A percentile compares a stretch with the other conserved stretches of the same genome.
Conservation (phyloP, 2,888 invertebrate genomes). For the Drosophila monieri region DNA sequence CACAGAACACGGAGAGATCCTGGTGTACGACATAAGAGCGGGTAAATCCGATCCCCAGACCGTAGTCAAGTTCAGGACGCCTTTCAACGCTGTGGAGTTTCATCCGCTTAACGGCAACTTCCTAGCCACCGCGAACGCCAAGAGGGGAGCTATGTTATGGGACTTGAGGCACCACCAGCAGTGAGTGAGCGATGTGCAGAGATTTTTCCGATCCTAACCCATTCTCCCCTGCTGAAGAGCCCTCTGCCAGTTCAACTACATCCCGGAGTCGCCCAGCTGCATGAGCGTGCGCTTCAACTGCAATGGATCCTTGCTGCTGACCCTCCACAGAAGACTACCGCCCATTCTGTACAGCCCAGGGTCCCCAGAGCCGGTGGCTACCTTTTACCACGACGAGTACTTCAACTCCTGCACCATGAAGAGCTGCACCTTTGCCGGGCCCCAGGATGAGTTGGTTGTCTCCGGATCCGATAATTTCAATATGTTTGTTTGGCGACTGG, state of each 20-base stretch:
- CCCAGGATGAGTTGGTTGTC: slow-evolving; percentile 93
- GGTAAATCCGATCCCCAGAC: slow-evolving; percentile 84
- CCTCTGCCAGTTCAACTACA: slow-evolving; percentile 88
- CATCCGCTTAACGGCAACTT: slow-evolving; percentile 93
- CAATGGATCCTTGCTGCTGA: slow-evolving; percentile 90
- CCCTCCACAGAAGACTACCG: slow-evolving; percentile 92
- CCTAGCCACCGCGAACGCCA: slow-evolving; percentile 94
- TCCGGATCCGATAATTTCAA: slow-evolving; percentile 98
- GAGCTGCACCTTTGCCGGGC: slow-evolving; percentile 96
- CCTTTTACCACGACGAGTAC: slow-evolving; percentile 96
- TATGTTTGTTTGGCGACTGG: slow-evolving; percentile 96
- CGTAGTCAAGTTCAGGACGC: slow-evolving; percentile 87
- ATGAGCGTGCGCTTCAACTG: slow-evolving; percentile 97
- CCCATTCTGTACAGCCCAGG: slow-evolving; percentile 92
- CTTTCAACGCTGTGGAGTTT: slow-evolving; percentile 98
- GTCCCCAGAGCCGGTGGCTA: slow-evolving; percentile 89
- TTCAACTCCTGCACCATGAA: slow-evolving; percentile 99
- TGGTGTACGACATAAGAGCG: slow-evolving; percentile 91
- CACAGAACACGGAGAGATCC: slow-evolving; percentile 95
- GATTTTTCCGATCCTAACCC: fast-evolving
- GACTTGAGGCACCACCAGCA: slow-evolving; percentile 92
- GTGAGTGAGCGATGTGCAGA: slow-evolving; percentile 84
- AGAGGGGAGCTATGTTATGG: slow-evolving; percentile 95
- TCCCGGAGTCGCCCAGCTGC: slow-evolving; percentile 89
- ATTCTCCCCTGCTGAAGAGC: slow-evolving; percentile 85